Percentiles rank a stretch among this genome's conserved stretches.
These are phyloP conservation scores for Mus minutoides DNA, from an alignment of 2,797 vertebrate genomes.

Conservation along the genomic window DNA sequence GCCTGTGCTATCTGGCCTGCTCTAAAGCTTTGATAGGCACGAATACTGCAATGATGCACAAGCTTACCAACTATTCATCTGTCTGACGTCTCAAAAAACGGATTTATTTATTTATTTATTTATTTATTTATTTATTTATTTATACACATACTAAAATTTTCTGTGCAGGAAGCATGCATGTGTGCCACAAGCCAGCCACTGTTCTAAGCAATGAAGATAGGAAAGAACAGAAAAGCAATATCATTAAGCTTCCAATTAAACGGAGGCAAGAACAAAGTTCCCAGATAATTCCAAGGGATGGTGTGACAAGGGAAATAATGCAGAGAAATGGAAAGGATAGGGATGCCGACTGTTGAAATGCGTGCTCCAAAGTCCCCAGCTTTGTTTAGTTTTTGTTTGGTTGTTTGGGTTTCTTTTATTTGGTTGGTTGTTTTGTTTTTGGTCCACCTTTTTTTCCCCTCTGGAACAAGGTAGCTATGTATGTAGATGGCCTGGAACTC, in stretches of 20 bases:
- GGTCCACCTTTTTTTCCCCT: not conserved
- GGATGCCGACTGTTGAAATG: not conserved
- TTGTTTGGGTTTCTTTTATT: too few relatives aligned
- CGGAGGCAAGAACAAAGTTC: not conserved
- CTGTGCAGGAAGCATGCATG: not conserved
- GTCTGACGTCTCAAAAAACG: not conserved
- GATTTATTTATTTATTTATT: not conserved
- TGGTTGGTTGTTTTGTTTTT: not conserved
- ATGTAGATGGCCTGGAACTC: not conserved
- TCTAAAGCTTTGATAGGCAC: not conserved
- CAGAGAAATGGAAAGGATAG: not conserved
- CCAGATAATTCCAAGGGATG: not conserved
- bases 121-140: not conserved
- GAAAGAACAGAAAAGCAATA: not conserved
- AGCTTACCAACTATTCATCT: not conserved
- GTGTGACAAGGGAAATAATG: not conserved
- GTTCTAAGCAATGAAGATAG: not conserved
- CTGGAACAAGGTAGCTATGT: not conserved
- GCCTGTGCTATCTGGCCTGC: not conserved
- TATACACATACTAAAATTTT: not conserved
- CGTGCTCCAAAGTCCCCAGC: too few relatives aligned
- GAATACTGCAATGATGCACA: not conserved
- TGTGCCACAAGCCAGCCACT: not conserved
- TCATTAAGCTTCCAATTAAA: not conserved
- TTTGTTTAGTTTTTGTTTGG: too few relatives aligned